Evolutionary conservation across 2,113 vertebrate genomes (phyloP).

Genomic region (Naja naja): DNA sequence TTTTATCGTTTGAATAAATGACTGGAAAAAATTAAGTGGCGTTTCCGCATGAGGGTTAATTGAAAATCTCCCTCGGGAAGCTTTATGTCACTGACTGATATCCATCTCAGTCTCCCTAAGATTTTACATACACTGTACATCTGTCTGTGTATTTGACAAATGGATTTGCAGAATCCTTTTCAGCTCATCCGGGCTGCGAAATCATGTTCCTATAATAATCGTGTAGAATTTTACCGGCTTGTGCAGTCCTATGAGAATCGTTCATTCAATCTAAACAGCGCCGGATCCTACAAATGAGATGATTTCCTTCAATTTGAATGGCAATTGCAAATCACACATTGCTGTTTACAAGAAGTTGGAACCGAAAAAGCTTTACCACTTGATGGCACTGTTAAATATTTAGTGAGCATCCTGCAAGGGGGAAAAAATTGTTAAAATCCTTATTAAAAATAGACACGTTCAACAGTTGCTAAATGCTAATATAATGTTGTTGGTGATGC

Average conservation of each 20-base stretch:
- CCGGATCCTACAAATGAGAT: no score
- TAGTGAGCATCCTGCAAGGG: neutral
- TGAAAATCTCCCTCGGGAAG: neutral
- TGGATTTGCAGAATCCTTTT: neutral
- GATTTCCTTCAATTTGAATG: neutral
- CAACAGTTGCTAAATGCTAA: neutral
- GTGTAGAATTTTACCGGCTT: neutral
- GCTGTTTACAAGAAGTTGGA: neutral
- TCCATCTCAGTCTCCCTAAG: neutral
- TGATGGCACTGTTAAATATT: slow-evolving; percentile 66
- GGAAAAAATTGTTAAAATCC: neutral
- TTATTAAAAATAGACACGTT: neutral
- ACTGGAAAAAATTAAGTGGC: neutral
- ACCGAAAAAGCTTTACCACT: slow-evolving; percentile 37
- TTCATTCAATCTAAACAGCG: neutral
- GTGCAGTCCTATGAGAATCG: neutral
- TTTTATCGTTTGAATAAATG: neutral
- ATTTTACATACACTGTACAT: neutral
- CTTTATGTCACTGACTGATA: neutral
- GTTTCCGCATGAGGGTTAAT: neutral
- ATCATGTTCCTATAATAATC: neutral
- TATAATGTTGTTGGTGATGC: neutral
- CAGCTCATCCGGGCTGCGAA: neutral
- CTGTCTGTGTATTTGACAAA: neutral
- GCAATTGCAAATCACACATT: neutral